phyloP scores from a whole-genome alignment of 1,140 invertebrate species.

The Heliconius congener region DNA sequence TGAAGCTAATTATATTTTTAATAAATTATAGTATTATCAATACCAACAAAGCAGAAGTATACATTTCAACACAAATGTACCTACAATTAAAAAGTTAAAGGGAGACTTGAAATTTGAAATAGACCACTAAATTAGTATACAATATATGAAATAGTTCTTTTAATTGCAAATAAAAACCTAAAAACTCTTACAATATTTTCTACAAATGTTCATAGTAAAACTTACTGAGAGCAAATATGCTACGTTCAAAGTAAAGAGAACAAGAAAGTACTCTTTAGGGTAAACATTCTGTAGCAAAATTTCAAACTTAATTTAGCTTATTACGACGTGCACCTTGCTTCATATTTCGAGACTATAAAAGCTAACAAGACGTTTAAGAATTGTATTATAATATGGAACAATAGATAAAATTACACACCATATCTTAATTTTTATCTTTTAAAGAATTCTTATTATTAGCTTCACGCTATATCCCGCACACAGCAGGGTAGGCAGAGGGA shows the following conservation, averaged over 20 bases:
- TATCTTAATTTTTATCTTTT: no score
- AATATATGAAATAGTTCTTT: neutral
- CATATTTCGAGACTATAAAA: conserved; percentile 12
- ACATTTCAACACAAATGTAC: no score
- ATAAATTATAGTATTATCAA: no score
- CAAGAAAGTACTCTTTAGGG: conserved; percentile 14
- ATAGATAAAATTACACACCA: neutral
- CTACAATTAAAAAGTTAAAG: no score
- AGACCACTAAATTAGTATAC: no score
- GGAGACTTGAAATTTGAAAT: no score
- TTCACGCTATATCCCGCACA: no score
- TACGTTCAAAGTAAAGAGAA: conserved; percentile 7
- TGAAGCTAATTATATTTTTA: no score
- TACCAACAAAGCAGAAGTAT: no score
- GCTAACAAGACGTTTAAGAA: conserved; percentile 12
- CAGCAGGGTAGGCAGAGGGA: no score
- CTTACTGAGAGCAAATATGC: conserved; percentile 1
- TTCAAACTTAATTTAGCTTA: conserved; percentile 20
- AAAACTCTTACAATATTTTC: neutral
- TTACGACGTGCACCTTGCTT: conserved; percentile 12
- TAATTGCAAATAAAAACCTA: neutral
- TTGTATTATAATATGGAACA: neutral
- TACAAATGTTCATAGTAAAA: neutral
- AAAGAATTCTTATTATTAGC: no score
- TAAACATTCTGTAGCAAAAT: conserved; percentile 10